Evolutionary conservation across 2,888 invertebrate genomes (phyloP), one percentile per base, ranked within the genome.

Genomic region (Ptychoptera contaminata): DNA sequence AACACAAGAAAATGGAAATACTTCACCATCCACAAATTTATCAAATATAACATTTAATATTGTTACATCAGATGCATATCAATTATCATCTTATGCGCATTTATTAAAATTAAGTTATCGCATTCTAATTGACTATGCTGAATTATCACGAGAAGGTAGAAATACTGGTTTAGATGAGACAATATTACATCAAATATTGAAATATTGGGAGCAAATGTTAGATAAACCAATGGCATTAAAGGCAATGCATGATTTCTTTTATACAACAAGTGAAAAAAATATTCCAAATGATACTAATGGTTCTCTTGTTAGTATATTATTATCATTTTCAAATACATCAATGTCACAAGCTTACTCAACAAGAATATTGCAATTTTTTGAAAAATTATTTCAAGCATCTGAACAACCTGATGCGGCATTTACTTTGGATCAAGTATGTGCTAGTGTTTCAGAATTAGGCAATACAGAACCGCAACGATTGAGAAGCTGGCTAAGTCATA

Each of bases 131-230:
- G 76, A 70, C 55, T 77, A 75, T 52, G 71, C 76, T 0, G 63
- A 62, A 1, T 58, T 63, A 10, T 54, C 62, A 34, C 52, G 51
- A 6, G 47, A 50, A 6, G 48, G 50, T 1, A 52, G 55, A 32
- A 55, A 56, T n/a, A 52, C 57, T 2, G 48, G 61, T 3, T 55
- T 63, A 16, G 60, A 63, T 16, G 62, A 62, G 46, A 56, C 57
- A 2, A 57, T 66, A 49, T 47, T 63, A 23, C 57, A 63, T 47
- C 58, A 60, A 2, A 58, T 64, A 29, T 62, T 65, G 50, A 82
- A 80, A 54, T 91, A 88, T 56, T 82, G 92, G 77, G 88, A 90
- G 59, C 79, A 79, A 55, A 76, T 90, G 51, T 62, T 93, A 16
- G 90, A 91, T 44, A 84, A 84, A 49, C 74, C 82, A 0, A 75